Conservation (phyloP, 2,797 vertebrate genomes). For the Pseudomugil gertrudae region DNA sequence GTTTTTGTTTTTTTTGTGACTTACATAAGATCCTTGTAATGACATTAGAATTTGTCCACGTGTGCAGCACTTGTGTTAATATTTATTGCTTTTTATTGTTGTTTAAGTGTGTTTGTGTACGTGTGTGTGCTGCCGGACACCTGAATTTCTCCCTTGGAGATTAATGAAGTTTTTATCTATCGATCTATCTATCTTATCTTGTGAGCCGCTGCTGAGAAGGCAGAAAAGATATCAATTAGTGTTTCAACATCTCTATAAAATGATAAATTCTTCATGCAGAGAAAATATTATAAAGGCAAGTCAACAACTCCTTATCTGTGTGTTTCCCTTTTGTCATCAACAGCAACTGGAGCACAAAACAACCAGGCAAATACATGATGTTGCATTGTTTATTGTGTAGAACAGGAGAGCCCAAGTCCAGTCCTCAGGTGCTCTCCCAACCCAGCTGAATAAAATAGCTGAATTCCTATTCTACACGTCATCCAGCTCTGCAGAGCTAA, state of each 20-base stretch:
- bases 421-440: too few relatives aligned
- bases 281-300: neutral
- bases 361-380: neutral
- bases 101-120: too few relatives aligned
- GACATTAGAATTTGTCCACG: neutral
- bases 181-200: too few relatives aligned
- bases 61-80: neutral
- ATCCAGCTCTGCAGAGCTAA: too few relatives aligned
- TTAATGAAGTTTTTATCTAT: too few relatives aligned
- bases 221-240: neutral
- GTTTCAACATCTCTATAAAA: neutral
- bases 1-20: neutral
- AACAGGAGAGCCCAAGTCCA: too few relatives aligned
- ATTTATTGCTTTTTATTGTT: too few relatives aligned
- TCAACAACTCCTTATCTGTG: neutral
- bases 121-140: too few relatives aligned
- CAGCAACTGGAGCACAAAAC: neutral
- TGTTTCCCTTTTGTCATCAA: constrained; percentile 4
- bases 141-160: too few relatives aligned
- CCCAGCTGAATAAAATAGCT: too few relatives aligned
- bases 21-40: neutral
- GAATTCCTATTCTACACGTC: too few relatives aligned
- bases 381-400: neutral
- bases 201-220: constrained; percentile 1
- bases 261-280: neutral